Evolutionary conservation across 2,797 vertebrate species (phyloP), one percentile per base, ranked within the genome.

Genomic region (Serranus cabrilla): DNA sequence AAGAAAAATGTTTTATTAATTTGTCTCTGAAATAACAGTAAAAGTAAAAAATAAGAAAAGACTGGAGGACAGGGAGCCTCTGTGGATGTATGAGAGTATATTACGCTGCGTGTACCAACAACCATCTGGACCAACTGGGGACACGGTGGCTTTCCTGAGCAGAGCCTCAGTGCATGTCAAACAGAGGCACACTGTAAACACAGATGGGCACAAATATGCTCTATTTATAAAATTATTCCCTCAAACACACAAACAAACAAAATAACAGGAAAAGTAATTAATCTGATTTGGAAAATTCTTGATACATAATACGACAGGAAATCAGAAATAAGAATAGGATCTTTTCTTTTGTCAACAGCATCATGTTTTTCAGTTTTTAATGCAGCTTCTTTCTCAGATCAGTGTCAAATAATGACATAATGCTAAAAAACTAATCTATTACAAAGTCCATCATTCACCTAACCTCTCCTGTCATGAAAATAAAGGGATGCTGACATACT

Each of bases 41-140:
- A 27, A 27, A 21, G 3, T 54, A n/a, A 56, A 34, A 43, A 54
- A 34, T 6, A 34, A 34, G 5, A 34, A 34, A 34, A 8, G 34
- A 6, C 6, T 34, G 34, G 58, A 67, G 60, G 54, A 52, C 49
- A 51, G 72, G 23, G 6, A 27, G 50, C 5, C 56, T 59, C 40
- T 57, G 52, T 56, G 59, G 58, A 64, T 39, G 59, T 59, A 78
- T 27, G 42, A 13, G 3, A 72, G 62, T 63, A 66, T 81, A 56
- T 81, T 63, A 57, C 42, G 0, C 71, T 47, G 66, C 7, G 14
- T 82, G 27, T 71, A 68, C 68, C 57, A 80, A 75, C 68, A 85
- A 74, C 73, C 73, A 61, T 86, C 70, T 86, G 86, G 64, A 80
- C 73, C 46, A 54, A 83, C 61, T 60, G 70, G 72, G 74, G 59